Conservation (phyloP, 2,113 vertebrate species). For the Danionella cerebrum region DNA sequence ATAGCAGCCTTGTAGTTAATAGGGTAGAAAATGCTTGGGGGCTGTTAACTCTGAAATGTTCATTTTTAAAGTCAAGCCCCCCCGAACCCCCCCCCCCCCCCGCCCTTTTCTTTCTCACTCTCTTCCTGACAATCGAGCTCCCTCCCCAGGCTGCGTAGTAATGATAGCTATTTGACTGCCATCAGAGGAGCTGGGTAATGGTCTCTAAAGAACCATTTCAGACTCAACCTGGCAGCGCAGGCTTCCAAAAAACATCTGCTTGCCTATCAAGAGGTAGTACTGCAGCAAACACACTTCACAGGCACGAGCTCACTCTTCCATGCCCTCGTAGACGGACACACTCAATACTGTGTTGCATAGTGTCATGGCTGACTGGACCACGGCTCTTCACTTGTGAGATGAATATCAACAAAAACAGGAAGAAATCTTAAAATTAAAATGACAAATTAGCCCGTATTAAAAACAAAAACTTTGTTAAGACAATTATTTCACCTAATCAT, state of each 20-base stretch:
- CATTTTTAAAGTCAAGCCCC: conserved; percentile 64
- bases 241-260: conserved; percentile 48
- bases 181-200: conserved; percentile 71
- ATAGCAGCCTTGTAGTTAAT: conserved; percentile 73
- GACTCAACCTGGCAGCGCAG: conserved; percentile 64
- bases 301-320: conserved; percentile 7
- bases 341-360: conserved; percentile 51
- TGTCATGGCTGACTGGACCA: conserved; percentile 49
- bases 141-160: conserved; percentile 66
- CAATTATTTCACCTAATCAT: too few relatives aligned
- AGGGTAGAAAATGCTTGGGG: conserved; percentile 71
- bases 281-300: conserved; percentile 26
- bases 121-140: conserved; percentile 41
- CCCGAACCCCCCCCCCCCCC: neutral
- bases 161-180: conserved; percentile 78
- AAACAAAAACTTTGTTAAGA: too few relatives aligned
- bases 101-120: conserved; percentile 5
- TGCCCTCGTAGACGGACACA: conserved; percentile 58
- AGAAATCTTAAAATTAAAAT: too few relatives aligned
- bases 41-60: conserved; percentile 73
- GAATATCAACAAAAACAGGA: conserved; percentile 58
- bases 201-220: conserved; percentile 70
- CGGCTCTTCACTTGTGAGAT: conserved; percentile 56
- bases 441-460: too few relatives aligned
- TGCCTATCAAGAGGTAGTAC: conserved; percentile 40